Evolutionary conservation across 53 echinoderm and acorn worm species (phyloP), one percentile per base, ranked within the genome.

Genomic region (Echinarachnius parma): DNA sequence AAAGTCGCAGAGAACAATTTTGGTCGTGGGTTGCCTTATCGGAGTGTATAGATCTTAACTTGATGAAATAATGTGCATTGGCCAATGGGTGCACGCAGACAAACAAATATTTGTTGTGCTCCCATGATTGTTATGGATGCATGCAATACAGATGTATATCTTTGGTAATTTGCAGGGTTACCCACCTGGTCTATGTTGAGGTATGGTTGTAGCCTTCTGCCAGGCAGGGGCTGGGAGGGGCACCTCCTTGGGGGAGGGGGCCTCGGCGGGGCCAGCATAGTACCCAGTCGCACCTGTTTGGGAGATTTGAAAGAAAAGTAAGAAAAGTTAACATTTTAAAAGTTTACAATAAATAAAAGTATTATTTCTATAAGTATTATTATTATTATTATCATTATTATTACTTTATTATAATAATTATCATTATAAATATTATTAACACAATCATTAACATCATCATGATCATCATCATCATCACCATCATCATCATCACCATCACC

Each of bases 111-210:
- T n/a, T n/a, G n/a, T n/a, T n/a, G n/a, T n/a, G n/a, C n/a, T n/a
- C n/a, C n/a, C n/a, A n/a, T n/a, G 52, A 50, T 16, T 10, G 19
- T 4, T 4, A 50, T 11, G 19, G 52, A 19, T 4, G 52, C 9
- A 19, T 4, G 52, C 16, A 50, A 19, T 11, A 19, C 16, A 50
- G 52, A 19, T 13, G 20, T 19, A 50, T 4, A n/a, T n/a, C n/a
- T n/a, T n/a, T n/a, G 52, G 52, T 5, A 5, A 57, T 7, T 5
- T 8, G 57, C 26, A 57, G 16, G 26, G 5, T 4, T 31, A 2
- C 53, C 34, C 53, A 69, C 70, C 70, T 33, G 70, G 70, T 34
- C 53, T 69, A 22, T 69, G 31, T 53, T 53, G 70, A 22, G 70
- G 70, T 53, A 69, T 69, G 24, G 70, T 69, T 4, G 70, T 69